Evolutionary conservation across 2,888 invertebrate species (phyloP).

Genomic region (Athalia circularis): DNA sequence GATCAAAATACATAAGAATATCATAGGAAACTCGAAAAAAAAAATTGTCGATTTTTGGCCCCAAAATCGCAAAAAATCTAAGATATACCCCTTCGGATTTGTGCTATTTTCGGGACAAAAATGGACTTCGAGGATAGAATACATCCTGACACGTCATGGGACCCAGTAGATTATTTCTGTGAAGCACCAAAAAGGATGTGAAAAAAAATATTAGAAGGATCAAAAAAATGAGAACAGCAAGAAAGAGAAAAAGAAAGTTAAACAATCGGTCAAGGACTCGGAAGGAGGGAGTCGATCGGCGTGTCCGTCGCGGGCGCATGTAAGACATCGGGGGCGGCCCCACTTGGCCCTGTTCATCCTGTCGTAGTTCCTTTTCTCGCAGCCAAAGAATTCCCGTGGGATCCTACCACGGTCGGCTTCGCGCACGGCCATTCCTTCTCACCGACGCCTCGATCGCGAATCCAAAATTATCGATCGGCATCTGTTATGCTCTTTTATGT

Average conservation of each 20-base stretch:
- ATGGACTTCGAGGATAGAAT: background rate
- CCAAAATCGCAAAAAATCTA: too few species aligned
- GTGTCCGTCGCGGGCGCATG: conserved; percentile 40
- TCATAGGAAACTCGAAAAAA: too few species aligned
- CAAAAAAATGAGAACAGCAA: conserved; percentile 39
- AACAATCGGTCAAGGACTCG: conserved; percentile 43
- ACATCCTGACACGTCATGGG: background rate
- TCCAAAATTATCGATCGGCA: conserved; percentile 41
- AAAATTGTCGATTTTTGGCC: too few species aligned
- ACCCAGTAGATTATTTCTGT: too few species aligned
- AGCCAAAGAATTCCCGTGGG: conserved; percentile 43
- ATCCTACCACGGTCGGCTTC: conserved; percentile 24
- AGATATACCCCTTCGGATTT: too few species aligned
- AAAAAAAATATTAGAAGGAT: conserved; percentile 39
- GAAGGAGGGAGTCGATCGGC: conserved; percentile 31
- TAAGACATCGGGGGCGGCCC: conserved; percentile 40
- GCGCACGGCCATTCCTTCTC: conserved; percentile 41
- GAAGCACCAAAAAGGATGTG: conserved; percentile 24
- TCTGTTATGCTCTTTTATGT: conserved; percentile 24
- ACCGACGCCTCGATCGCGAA: conserved; percentile 27
- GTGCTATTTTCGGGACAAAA: too few species aligned
- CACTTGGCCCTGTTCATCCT: conserved; percentile 30
- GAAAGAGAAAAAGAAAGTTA: conserved; percentile 7
- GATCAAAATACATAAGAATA: too few species aligned
- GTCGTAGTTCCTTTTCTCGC: conserved; percentile 30